phyloP scores from a whole-genome alignment of 2,113 vertebrate genomes.

The Cyrtonyx montezumae region DNA sequence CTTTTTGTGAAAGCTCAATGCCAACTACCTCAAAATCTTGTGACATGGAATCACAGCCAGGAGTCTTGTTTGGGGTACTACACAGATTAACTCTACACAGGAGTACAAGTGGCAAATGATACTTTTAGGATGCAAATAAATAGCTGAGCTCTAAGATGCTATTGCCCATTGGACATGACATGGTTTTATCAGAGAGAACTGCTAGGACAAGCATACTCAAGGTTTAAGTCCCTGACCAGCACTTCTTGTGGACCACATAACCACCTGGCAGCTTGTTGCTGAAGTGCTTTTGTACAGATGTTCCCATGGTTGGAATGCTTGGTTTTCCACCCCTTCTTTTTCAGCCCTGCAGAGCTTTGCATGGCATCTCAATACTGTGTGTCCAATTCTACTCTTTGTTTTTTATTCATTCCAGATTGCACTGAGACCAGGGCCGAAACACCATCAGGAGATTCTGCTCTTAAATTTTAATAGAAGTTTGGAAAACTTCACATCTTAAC shows the following conservation, averaged over 20 bases:
- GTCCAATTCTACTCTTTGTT: slow-evolving; percentile 24
- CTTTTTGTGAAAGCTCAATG: neutral
- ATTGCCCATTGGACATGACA: neutral
- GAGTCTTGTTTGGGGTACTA: neutral
- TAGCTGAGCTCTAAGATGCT: neutral
- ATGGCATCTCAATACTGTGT: slow-evolving; percentile 19
- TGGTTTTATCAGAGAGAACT: neutral
- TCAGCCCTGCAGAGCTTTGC: slow-evolving; percentile 26
- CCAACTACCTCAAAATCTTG: neutral
- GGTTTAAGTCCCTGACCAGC: accelerated
- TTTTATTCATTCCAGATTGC: slow-evolving; percentile 58
- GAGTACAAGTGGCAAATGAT: neutral
- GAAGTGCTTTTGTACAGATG: slow-evolving; percentile 5
- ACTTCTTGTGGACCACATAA: neutral
- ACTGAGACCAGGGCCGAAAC: neutral
- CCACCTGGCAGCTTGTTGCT: slow-evolving; percentile 8
- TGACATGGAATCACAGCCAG: neutral
- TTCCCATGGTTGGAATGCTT: slow-evolving; percentile 48
- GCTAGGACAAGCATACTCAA: accelerated
- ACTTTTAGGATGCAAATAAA: neutral
- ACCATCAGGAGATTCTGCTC: neutral
- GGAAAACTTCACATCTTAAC: neutral
- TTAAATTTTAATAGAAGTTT: neutral
- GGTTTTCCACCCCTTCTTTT: slow-evolving; percentile 13
- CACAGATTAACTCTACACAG: neutral